Evolutionary conservation across 1,140 invertebrate genomes (phyloP), one percentile per base, ranked within the genome.

Genomic region (Copidosoma floridanum): DNA sequence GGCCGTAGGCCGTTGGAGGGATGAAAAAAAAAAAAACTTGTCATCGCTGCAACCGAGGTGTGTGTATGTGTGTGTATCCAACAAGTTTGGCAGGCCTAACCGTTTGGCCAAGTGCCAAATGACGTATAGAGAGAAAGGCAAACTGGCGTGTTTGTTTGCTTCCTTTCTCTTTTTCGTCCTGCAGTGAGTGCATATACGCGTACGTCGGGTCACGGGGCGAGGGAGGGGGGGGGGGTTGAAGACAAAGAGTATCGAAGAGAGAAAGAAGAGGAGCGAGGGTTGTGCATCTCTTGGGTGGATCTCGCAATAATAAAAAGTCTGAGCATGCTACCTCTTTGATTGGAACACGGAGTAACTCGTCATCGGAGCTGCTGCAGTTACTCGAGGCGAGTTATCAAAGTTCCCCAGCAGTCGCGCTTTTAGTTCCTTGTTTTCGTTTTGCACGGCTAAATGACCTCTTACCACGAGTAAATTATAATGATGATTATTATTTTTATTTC

Each of bases 81-180:
- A 41, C 23, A 37, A 21, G 43, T 50, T 57, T 60, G 40, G 51
- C 51, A 52, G 53, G 41, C n/a, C 27, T 52, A 57, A 65, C 58
- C 64, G 59, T 64, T 65, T 71, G 68, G 71, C 68, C 43, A 58
- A 43, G 44, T 41, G 70, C 71, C 71, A 73, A 72, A 73, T 73
- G 67, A 68, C 68, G 64, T 69, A 69, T 69, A 66, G 66, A n/a
- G n/a, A n/a, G n/a, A n/a, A n/a, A n/a, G n/a, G n/a, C n/a, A n/a
- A n/a, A n/a, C n/a, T n/a, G n/a, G 50, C 44, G 14, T 52, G 61
- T 68, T 69, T 71, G 67, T 71, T 71, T 69, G 63, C 67, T 48
- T 58, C 65, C 61, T 44, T 5, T 29, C 47, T 32, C 29, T 12
- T 12, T 32, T 12, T 32, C 29, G 29, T 32, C 12, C 29, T 8